Evolutionary conservation across 1,140 invertebrate species (phyloP).

Genomic region (Euwallacea fornicatus): DNA sequence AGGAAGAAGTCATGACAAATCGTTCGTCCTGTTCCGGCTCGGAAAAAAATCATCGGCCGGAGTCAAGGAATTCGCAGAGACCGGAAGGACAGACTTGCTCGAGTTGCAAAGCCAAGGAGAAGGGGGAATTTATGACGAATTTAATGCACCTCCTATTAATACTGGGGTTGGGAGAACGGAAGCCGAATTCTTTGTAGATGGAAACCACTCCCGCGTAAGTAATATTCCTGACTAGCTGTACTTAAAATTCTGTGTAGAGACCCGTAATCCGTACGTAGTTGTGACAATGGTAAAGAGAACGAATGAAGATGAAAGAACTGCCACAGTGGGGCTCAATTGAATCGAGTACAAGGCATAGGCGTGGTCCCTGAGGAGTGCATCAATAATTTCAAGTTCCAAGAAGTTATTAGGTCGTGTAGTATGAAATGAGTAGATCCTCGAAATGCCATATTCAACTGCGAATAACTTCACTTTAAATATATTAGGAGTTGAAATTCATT

Average conservation of each 20-base stretch:
- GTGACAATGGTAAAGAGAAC: too few relatives aligned
- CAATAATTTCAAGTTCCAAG: too few relatives aligned
- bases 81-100: slow-evolving; percentile 70
- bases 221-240: neutral
- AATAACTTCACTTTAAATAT: too few relatives aligned
- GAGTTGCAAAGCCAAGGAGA: slow-evolving; percentile 61
- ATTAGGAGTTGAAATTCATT: too few relatives aligned
- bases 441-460: too few relatives aligned
- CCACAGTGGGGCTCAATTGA: too few relatives aligned
- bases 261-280: too few relatives aligned
- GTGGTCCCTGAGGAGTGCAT: too few relatives aligned
- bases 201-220: slow-evolving; percentile 79
- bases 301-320: too few relatives aligned
- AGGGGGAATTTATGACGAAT: slow-evolving; percentile 75
- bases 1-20: slow-evolving; percentile 85
- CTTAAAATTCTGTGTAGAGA: neutral
- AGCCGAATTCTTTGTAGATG: slow-evolving; percentile 85
- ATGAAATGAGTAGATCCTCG: too few relatives aligned
- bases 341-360: too few relatives aligned
- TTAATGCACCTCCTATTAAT: slow-evolving; percentile 74
- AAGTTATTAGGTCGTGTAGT: too few relatives aligned
- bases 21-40: slow-evolving; percentile 77
- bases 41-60: slow-evolving; percentile 72
- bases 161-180: slow-evolving; percentile 78
- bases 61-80: slow-evolving; percentile 81